Percentiles rank a stretch among this genome's conserved stretches.
Conservation (phyloP, 2,888 invertebrate species). For the Andrena flavipes region DNA sequence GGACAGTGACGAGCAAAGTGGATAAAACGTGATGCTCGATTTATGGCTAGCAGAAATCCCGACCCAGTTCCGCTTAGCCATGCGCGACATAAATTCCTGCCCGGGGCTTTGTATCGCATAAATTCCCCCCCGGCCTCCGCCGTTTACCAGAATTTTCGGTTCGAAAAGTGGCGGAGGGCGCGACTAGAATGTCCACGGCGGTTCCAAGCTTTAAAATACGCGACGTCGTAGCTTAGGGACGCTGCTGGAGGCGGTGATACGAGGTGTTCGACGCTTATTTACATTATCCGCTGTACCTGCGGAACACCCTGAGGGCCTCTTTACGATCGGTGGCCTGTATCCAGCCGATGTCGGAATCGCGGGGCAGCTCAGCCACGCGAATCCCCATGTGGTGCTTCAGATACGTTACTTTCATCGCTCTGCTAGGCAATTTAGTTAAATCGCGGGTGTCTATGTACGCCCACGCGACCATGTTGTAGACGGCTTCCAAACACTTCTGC, state of each 20-base stretch:
- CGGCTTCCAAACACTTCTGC: slow-evolving; percentile 79
- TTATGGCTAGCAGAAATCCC: slow-evolving; percentile 13
- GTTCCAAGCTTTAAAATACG: too few relatives aligned
- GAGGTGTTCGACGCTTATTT: too few relatives aligned
- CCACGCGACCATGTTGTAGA: slow-evolving; percentile 84
- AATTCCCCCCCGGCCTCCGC: not conserved
- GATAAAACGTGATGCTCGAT: slow-evolving; percentile 5
- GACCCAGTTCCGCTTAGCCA: slow-evolving; percentile 10
- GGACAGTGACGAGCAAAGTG: not conserved
- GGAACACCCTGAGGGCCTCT: slow-evolving; percentile 66
- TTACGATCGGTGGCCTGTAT: slow-evolving; percentile 63
- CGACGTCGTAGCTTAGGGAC: too few relatives aligned
- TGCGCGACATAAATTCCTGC: not conserved
- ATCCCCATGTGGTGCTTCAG: slow-evolving; percentile 78
- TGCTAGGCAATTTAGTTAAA: slow-evolving; percentile 68
- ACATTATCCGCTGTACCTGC: slow-evolving; percentile 49
- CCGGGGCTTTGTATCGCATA: not conserved
- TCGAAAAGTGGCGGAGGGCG: too few relatives aligned
- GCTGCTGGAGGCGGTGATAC: too few relatives aligned
- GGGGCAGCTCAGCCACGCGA: slow-evolving; percentile 68
- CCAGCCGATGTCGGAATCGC: slow-evolving; percentile 79
- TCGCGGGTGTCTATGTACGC: slow-evolving; percentile 84
- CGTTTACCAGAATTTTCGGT: too few relatives aligned
- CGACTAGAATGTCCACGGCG: too few relatives aligned
- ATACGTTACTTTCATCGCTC: slow-evolving; percentile 58